Evolutionary conservation across 2,113 vertebrate species (phyloP), one percentile per base, ranked within the genome.

Genomic region (Alethe castanea): DNA sequence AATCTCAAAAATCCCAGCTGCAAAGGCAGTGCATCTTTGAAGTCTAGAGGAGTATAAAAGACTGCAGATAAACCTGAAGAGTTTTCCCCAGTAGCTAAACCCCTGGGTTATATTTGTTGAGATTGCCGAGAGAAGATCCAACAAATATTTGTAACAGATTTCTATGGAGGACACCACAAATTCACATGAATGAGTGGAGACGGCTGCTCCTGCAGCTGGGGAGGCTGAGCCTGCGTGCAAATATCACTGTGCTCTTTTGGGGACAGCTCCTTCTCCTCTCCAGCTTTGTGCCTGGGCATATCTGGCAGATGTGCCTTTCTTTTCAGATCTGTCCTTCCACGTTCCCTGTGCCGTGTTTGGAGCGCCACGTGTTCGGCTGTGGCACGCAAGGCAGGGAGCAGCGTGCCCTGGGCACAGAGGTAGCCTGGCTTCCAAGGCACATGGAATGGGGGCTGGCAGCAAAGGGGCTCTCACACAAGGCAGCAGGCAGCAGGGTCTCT

Each of bases 21-120:
- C 64, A 82, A 78, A 78, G 33, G 40, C 54, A 53, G 35, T 0
- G 1, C 42, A 25, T 52, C 78, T 92, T 88, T 81, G 25, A 83
- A 79, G 42, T 52, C 59, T 53, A 35, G 69, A 80, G 14, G n/a
- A 77, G 45, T 26, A 44, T 10, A 42, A 91, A 81, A 71, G 56
- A 35, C 83, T 92, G 48, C 48, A 84, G 81, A 88, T 69, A 65
- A 90, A 76, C 80, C 52, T 61, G 54, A 76, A 52, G 77, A 86
- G 52, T 57, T 67, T 56, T 73, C 24, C 35, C 50, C 29, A 64
- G 69, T 48, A 86, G 47, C 56, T 91, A 74, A 88, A 78, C 45
- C 81, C 71, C 57, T 50, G 47, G 67, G 67, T 86, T 83, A 17
- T 78, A 47, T 61, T 25, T 80, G 28, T 45, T 82, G 66, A 77